Evolutionary conservation across 2,888 invertebrate species (phyloP).

Genomic region (Athetis lepigone): DNA sequence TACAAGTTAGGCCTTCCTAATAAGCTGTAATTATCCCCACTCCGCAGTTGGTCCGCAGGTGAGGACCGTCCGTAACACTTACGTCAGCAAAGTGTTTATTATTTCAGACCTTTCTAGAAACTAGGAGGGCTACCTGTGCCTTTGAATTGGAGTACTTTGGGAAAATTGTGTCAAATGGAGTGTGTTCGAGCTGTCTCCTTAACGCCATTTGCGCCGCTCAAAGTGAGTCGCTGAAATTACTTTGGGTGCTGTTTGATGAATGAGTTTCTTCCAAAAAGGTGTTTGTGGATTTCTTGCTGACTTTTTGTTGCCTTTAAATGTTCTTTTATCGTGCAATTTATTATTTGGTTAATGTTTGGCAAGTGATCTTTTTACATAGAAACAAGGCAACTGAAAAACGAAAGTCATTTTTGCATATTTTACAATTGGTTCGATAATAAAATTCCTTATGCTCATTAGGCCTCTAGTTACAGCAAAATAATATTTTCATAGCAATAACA

Average conservation of each 20-base stretch:
- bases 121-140: not conserved
- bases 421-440: no score
- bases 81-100: conserved; percentile 23
- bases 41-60: conserved; percentile 33
- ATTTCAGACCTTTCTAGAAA: conserved; percentile 28
- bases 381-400: no score
- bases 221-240: not conserved
- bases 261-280: not conserved
- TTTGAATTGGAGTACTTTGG: conserved; percentile 1
- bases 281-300: not conserved
- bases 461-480: no score
- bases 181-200: not conserved
- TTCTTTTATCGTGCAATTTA: no score
- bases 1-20: conserved; percentile 21
- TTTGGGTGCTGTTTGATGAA: not conserved
- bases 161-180: not conserved
- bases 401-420: no score
- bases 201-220: not conserved
- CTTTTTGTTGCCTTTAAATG: not conserved
- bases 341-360: no score
- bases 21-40: conserved; percentile 41
- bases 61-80: conserved; percentile 19
- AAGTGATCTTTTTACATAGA: no score
- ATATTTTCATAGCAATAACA: no score
- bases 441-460: no score